Percentiles rank a stretch among this genome's conserved stretches.
Evolutionary conservation across 2,888 invertebrate genomes (phyloP).

Genomic region (Romanomermis culicivorax): DNA sequence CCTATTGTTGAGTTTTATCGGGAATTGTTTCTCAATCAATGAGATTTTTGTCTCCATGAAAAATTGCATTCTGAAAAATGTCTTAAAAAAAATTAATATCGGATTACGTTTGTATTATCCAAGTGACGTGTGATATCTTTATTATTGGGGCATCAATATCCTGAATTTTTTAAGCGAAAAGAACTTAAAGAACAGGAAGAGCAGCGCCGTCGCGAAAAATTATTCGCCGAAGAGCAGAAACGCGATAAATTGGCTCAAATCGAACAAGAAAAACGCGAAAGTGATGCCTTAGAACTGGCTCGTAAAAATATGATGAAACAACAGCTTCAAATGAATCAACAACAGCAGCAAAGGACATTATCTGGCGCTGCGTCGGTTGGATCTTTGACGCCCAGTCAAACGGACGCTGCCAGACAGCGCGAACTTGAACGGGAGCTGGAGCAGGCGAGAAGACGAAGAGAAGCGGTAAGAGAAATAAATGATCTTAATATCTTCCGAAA

Average conservation of each 20-base stretch:
- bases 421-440: slow-evolving; percentile 3
- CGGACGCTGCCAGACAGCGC: neutral
- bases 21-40: too few species aligned
- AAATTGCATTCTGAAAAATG: too few species aligned
- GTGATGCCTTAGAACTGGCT: neutral
- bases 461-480: slow-evolving; percentile 8
- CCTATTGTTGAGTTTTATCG: too few species aligned
- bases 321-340: neutral
- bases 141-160: too few species aligned
- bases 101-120: too few species aligned
- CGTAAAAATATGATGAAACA: neutral
- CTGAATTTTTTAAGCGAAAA: slow-evolving; percentile 4
- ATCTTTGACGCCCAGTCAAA: neutral
- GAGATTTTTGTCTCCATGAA: too few species aligned
- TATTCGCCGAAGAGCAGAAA: neutral
- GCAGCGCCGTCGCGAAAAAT: neutral
- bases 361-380: neutral
- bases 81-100: too few species aligned
- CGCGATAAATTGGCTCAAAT: neutral
- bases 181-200: slow-evolving; percentile 7
- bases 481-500: neutral
- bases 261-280: slow-evolving; percentile 5
- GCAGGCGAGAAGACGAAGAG: slow-evolving; percentile 5
- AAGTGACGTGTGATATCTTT: too few species aligned
- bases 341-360: neutral